Evolutionary conservation across 2,113 vertebrate species (phyloP).

Genomic region (Micromys minutus): DNA sequence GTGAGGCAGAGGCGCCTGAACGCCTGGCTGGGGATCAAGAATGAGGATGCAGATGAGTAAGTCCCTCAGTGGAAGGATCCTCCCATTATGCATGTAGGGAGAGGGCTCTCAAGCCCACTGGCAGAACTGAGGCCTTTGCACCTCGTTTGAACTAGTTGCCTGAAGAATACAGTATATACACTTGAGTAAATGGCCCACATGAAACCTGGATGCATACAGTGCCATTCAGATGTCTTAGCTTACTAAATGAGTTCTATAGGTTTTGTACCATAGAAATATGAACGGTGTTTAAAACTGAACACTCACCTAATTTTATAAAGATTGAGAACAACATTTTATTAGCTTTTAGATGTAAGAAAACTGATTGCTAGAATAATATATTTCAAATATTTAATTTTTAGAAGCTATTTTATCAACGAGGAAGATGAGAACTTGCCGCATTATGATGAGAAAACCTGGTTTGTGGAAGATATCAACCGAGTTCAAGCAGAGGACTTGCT

Average conservation of each 20-base stretch:
- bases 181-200: neutral
- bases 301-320: conserved; percentile 33
- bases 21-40: conserved; percentile 95
- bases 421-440: conserved; percentile 95
- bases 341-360: conserved; percentile 55
- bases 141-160: conserved; percentile 46
- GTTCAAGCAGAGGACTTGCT: conserved; percentile 96
- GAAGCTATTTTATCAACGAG: conserved; percentile 93
- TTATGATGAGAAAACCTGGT: conserved; percentile 97
- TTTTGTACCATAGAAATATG: conserved; percentile 23
- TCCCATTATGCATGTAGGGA: neutral
- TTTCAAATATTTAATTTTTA: conserved; percentile 79
- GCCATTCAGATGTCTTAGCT: neutral
- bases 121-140: neutral
- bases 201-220: neutral
- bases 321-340: conserved; percentile 58
- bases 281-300: conserved; percentile 21
- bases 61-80: conserved; percentile 75
- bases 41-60: conserved; percentile 94
- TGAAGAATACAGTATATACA: neutral
- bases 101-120: conserved; percentile 13
- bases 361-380: conserved; percentile 53
- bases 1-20: conserved; percentile 96
- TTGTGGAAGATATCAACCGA: conserved; percentile 95
- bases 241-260: conserved; percentile 34